Base-by-base conservation (phyloP, 2,888 invertebrate genomes). In the Cylindroiulus punctatus region DNA sequence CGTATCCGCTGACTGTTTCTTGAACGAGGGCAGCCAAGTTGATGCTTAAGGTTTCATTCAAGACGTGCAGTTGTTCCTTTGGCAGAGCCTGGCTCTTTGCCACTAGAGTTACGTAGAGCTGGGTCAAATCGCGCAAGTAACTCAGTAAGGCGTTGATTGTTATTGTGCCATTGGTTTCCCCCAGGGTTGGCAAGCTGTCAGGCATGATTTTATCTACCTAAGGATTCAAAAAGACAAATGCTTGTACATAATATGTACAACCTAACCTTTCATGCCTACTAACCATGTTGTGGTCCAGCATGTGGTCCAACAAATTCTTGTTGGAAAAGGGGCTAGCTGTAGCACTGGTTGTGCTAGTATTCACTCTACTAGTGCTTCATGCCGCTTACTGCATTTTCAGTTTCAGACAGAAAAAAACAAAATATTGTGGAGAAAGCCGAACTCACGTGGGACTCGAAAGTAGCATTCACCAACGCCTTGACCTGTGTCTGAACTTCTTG, bases 61-160 rank as follows among this genome's bases (percentile, higher is more conserved):
- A 81, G 30, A 19, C 32, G 5, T 36, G 32, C 19, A 85, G n/a
- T 26, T 22, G 26, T 14, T 26, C 14, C n/a, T 32, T 26, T 8
- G 82, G 86, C 14, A 86, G 26, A 12, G 36, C 26, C 22, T 86
- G n/a, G 32, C 47, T 36, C 32, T 85, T 85, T 10, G 81, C 42
- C 76, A 85, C 26, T n/a, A 87, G 19, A 19, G 26, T 81, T n/a
- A 87, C 44, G 30, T 87, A 87, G 22, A 87, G 85, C 19, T 81
- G 40, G 0, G 85, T 84, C 42, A 87, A 52, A 81, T 76, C 85
- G 22, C 40, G 76, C 26, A 87, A 42, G 42, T 87, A 87, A 47
- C 85, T 22, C 1, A 85, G 17, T 19, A 87, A 12, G 32, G 86
- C 26, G n/a, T 36, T 12, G 0, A 81, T n/a, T 40, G 81, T 81